These are phyloP conservation scores for Pissodes strobi DNA, from an alignment of 1,140 invertebrate species.

Conservation along the genomic window DNA sequence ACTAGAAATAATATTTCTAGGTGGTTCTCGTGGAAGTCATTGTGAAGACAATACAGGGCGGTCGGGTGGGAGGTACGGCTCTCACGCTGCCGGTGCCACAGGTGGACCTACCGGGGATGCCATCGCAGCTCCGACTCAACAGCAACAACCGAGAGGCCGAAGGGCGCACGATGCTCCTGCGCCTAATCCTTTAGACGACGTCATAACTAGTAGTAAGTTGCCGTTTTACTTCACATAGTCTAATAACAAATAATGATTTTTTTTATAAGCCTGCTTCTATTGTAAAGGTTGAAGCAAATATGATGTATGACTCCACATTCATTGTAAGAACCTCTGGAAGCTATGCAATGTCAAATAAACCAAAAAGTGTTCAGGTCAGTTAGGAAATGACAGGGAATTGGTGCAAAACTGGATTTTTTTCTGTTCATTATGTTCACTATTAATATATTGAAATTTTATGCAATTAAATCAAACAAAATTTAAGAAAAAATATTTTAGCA, in stretches of 20 bases:
- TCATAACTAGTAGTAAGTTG: conserved; percentile 53
- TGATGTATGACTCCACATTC: not conserved
- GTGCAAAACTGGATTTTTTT: no score
- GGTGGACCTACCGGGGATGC: conserved; percentile 36
- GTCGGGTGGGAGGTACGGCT: conserved; percentile 41
- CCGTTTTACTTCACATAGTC: not conserved
- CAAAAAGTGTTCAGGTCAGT: no score
- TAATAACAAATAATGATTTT: not conserved
- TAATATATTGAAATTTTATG: no score
- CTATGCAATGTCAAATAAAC: not conserved
- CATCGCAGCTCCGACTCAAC: conserved; percentile 45
- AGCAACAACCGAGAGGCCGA: conserved; percentile 46
- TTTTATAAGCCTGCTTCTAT: not conserved
- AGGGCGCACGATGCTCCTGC: conserved; percentile 49
- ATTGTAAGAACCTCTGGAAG: not conserved
- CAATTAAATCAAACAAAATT: no score
- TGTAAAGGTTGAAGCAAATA: not conserved
- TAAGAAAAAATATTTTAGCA: no score
- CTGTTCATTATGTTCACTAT: no score
- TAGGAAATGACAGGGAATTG: no score
- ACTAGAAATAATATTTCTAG: no score
- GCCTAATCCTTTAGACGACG: conserved; percentile 51
- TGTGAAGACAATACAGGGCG: conserved; percentile 50
- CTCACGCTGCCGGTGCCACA: conserved; percentile 35
- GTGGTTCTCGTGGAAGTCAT: conserved; percentile 52